Conservation (phyloP, 2,888 invertebrate species). For the Agrochola litura region DNA sequence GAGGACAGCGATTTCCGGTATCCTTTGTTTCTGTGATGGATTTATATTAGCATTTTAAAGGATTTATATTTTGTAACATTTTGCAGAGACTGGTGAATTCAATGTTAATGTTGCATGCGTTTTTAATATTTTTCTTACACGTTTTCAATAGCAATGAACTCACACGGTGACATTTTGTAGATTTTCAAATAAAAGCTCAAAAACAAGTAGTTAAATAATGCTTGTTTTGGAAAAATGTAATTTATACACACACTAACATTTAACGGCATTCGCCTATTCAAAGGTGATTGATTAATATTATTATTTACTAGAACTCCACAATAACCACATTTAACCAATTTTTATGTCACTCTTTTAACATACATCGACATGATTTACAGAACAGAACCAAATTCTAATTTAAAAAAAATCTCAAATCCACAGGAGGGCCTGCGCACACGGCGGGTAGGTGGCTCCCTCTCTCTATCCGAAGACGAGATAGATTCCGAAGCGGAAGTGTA, state of each 20-base stretch:
- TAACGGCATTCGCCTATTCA: background rate
- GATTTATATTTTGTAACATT: background rate
- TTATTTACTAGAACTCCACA: background rate
- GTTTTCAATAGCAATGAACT: background rate
- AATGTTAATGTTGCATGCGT: slow-evolving; percentile 8
- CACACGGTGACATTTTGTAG: no score
- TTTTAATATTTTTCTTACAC: background rate
- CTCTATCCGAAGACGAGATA: slow-evolving; percentile 95
- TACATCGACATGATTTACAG: background rate
- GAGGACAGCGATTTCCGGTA: background rate
- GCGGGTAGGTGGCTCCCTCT: slow-evolving; percentile 94
- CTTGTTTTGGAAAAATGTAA: background rate
- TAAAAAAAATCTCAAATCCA: background rate
- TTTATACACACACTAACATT: background rate
- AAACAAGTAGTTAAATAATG: background rate
- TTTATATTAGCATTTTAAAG: background rate
- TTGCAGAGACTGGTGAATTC: background rate
- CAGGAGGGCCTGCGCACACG: slow-evolving; percentile 91
- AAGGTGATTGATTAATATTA: background rate
- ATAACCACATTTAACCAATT: slow-evolving; percentile 7
- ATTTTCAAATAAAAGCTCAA: background rate
- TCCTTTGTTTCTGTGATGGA: background rate
- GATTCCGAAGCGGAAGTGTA: slow-evolving; percentile 92
- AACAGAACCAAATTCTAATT: background rate
- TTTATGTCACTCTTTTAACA: background rate